A percentile compares a stretch with the other conserved stretches of the same genome.
These are phyloP conservation scores for Priocnemis perturbator DNA, from an alignment of 2,888 invertebrate species.

Conservation along the genomic window DNA sequence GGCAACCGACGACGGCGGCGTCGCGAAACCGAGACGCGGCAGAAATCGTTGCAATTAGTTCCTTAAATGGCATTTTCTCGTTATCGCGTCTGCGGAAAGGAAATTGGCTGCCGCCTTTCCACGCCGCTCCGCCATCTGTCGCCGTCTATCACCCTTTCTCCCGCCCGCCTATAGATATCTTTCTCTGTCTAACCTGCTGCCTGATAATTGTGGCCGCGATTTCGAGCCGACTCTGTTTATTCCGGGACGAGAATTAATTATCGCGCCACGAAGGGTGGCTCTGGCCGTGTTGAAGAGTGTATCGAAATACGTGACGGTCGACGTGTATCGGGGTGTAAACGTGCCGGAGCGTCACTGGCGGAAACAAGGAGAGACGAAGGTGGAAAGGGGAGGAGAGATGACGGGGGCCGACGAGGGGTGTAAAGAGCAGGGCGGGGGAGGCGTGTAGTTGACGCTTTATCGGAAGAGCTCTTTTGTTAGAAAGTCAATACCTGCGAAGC, in stretches of 20 bases:
- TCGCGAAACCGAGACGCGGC: slow-evolving; percentile 28
- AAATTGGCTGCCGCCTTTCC: slow-evolving; percentile 30
- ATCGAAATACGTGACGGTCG: slow-evolving; percentile 32
- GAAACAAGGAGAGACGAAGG: not conserved
- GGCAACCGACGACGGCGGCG: not conserved
- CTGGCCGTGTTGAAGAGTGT: slow-evolving; percentile 22
- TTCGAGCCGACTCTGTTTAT: slow-evolving; percentile 29
- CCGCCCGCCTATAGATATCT: too few species aligned
- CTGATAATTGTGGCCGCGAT: slow-evolving; percentile 27
- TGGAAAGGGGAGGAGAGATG: slow-evolving; percentile 8
- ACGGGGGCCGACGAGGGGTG: too few species aligned
- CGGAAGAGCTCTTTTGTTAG: slow-evolving; percentile 42
- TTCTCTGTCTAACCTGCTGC: slow-evolving; percentile 20
- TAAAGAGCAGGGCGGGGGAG: not conserved
- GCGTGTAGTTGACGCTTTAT: slow-evolving; percentile 48
- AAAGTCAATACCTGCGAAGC: slow-evolving; percentile 46
- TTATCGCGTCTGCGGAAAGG: slow-evolving; percentile 37
- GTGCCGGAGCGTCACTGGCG: not conserved
- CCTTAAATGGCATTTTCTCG: slow-evolving; percentile 40
- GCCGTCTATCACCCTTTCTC: not conserved
- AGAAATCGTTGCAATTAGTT: slow-evolving; percentile 45
- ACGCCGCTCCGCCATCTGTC: not conserved
- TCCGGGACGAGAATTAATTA: slow-evolving; percentile 44
- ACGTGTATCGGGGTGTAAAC: slow-evolving; percentile 7
- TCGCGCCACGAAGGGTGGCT: not conserved